Conservation (phyloP, 2,113 vertebrate genomes). For the Hemiscyllium ocellatum region DNA sequence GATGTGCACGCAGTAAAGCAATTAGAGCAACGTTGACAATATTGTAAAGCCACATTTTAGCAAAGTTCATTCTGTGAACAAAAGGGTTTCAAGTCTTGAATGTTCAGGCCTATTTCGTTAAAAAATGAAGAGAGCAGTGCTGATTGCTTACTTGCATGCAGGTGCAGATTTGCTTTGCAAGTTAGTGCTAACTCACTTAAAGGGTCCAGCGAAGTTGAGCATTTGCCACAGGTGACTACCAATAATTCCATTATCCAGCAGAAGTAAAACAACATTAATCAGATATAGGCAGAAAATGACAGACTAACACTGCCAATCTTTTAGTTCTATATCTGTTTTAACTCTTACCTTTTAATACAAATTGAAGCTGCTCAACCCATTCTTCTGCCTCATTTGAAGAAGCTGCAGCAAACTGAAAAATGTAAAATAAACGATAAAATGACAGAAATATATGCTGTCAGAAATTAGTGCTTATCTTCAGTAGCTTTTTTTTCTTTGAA, state of each 20-base stretch:
- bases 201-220: not conserved
- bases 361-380: conserved; percentile 86
- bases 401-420: conserved; percentile 80
- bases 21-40: not conserved
- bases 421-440: conserved; percentile 43
- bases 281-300: not conserved
- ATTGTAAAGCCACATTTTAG: not conserved
- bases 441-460: not conserved
- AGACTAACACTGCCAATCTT: not conserved
- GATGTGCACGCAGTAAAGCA: not conserved
- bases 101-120: not conserved
- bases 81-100: not conserved
- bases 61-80: not conserved
- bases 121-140: not conserved
- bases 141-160: not conserved
- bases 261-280: not conserved
- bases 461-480: conserved; percentile 53
- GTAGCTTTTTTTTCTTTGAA: conserved; percentile 67
- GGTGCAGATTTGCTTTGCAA: not conserved
- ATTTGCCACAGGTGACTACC: not conserved
- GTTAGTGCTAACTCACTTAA: not conserved
- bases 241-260: not conserved
- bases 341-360: conserved; percentile 79
- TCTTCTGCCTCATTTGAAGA: conserved; percentile 81
- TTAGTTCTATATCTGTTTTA: not conserved